Conservation (phyloP, 1,140 invertebrate genomes). For the Bombus superbus region DNA sequence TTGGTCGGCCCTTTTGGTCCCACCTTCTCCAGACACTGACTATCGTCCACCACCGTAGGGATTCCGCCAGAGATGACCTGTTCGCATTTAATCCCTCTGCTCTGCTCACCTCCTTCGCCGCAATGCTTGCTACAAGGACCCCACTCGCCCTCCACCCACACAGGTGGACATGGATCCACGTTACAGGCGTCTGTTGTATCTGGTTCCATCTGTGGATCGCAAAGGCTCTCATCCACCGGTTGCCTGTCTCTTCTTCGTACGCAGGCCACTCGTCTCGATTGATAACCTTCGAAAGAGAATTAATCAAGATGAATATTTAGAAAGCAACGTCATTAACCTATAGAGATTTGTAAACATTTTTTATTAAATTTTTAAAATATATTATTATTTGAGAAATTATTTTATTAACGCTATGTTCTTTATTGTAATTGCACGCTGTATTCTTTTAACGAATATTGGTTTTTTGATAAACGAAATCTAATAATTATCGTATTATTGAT, state of each 20-base stretch:
- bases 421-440: no score
- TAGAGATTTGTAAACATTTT: neutral
- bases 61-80: constrained; percentile 87
- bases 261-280: constrained; percentile 89
- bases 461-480: neutral
- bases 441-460: no score
- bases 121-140: constrained; percentile 91
- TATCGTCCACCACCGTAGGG: constrained; percentile 88
- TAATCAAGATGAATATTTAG: neutral
- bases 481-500: neutral
- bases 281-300: constrained; percentile 83
- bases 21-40: constrained; percentile 86
- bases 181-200: constrained; percentile 88
- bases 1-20: constrained; percentile 88
- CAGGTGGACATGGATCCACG: constrained; percentile 90
- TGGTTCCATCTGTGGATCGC: constrained; percentile 89
- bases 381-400: neutral
- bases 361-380: neutral
- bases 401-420: neutral
- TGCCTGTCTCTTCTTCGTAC: constrained; percentile 87
- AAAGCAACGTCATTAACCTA: neutral
- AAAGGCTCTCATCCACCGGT: constrained; percentile 89
- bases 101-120: constrained; percentile 89
- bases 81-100: constrained; percentile 90
- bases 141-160: constrained; percentile 93